Evolutionary conservation across 2,888 invertebrate genomes (phyloP), one percentile per base, ranked within the genome.

Genomic region (Nemoura dubitans): DNA sequence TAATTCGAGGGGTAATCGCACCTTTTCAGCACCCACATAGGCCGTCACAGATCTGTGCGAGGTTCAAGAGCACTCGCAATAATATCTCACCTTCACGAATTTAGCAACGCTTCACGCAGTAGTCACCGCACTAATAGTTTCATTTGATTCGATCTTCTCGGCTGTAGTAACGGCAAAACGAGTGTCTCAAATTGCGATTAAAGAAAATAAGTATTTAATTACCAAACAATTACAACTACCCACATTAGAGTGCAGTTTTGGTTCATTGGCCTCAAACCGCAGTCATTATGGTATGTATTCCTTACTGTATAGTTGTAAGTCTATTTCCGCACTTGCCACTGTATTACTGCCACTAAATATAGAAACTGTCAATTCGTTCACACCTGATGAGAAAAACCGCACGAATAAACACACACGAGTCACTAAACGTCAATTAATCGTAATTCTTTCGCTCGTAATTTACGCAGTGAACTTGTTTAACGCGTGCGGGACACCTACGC

Each of bases 1-100:
- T 59, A 59, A 59, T 59, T 59, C 16, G 14, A 59, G 59, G 59
- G 21, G 21, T 10, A 59, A 59, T 59, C 59, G 59, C 59, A 59
- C 59, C 59, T 59, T 59, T 21, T 59, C 59, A n/a, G n/a, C n/a
- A 59, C 59, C 59, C 59, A 59, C 59, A 59, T n/a, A n/a, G n/a
- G n/a, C 59, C 2, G 21, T 21, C 59, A 59, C 16, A 3, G 36
- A 36, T 10, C 36, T 10, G n/a, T n/a, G 36, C 36, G 36, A 36
- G 3, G 36, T 10, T 36, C n/a, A n/a, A n/a, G n/a, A n/a, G n/a
- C n/a, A n/a, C n/a, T 59, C 59, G 21, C 3, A 3, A 59, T 14
- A 59, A 59, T 59, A 59, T 59, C 21, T 59, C 59, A 59, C 6
- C 3, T 36, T 59, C 10, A 59, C 59, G 59, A 7, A 59, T 59